phyloP scores from a whole-genome alignment of 2,888 invertebrate genomes.

The Erpobdella octoculata region DNA sequence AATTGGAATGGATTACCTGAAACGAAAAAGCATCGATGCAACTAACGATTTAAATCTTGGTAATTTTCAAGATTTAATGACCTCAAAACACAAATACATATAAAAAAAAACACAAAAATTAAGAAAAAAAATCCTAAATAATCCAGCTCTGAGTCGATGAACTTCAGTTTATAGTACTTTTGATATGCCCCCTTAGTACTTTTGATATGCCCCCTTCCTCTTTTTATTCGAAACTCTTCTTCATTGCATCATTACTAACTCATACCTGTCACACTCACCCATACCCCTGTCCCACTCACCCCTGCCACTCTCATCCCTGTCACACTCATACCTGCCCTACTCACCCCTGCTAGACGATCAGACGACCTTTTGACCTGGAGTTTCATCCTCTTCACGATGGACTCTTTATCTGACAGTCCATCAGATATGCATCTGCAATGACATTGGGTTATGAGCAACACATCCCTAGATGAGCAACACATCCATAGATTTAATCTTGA shows the following conservation, averaged over 20 bases:
- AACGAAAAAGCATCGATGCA: background rate
- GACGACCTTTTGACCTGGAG: conserved; percentile 41
- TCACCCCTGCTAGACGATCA: conserved; percentile 29
- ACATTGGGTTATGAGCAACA: too few relatives aligned
- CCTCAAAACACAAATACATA: too few relatives aligned
- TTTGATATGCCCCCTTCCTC: too few relatives aligned
- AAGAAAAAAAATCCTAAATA: too few relatives aligned
- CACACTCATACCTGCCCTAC: background rate
- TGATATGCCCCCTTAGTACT: too few relatives aligned
- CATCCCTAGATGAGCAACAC: background rate
- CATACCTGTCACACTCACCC: background rate
- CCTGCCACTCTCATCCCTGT: background rate
- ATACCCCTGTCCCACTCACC: background rate
- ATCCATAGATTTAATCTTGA: background rate
- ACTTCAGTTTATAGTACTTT: too few relatives aligned
- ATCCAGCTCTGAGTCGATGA: too few relatives aligned
- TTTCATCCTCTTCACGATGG: conserved; percentile 45
- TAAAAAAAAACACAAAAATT: too few relatives aligned
- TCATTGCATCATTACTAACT: too few relatives aligned
- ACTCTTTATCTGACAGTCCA: conserved; percentile 48
- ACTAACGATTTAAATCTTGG: too few relatives aligned
- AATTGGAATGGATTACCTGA: background rate
- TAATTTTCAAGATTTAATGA: too few relatives aligned
- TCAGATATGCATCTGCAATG: conserved; percentile 40
- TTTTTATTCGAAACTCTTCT: too few relatives aligned